Evolutionary conservation across 2,888 invertebrate species (phyloP).

Genomic region (Drosophila antonietae): DNA sequence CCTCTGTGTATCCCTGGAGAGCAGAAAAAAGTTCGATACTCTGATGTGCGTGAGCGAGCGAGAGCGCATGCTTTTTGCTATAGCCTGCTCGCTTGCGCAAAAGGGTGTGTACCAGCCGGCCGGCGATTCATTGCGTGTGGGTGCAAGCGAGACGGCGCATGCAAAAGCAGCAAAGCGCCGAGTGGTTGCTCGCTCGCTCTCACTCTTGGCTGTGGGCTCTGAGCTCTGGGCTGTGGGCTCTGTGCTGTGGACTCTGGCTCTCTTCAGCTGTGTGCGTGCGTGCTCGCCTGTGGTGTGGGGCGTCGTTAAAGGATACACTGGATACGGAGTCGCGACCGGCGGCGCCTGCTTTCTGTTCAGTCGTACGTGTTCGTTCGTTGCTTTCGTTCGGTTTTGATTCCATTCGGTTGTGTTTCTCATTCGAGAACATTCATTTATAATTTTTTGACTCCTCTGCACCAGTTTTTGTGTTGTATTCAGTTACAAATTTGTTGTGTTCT

Average conservation of each 20-base stretch:
- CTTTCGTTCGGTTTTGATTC: conserved; percentile 84
- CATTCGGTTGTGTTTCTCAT: conserved; percentile 79
- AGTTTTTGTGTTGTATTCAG: conserved; percentile 82
- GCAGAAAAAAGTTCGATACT: not conserved
- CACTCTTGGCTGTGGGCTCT: conserved; percentile 10
- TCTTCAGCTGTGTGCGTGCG: not conserved
- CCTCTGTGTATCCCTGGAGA: conserved; percentile 16
- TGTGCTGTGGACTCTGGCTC: not conserved
- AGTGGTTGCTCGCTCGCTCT: conserved; percentile 49
- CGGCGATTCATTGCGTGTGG: conserved; percentile 15
- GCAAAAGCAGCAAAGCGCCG: not conserved
- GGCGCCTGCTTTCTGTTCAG: conserved; percentile 62
- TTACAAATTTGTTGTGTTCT: conserved; percentile 82
- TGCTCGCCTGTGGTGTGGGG: conserved; percentile 7
- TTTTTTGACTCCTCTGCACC: conserved; percentile 84
- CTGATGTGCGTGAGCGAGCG: conserved; percentile 1
- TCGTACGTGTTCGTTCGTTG: conserved; percentile 84
- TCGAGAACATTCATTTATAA: conserved; percentile 84
- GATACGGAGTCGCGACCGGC: conserved; percentile 41
- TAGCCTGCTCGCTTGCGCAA: conserved; percentile 47
- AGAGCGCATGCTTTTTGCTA: conserved; percentile 7
- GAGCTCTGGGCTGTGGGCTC: not conserved
- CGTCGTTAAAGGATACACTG: conserved; percentile 52
- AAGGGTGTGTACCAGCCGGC: conserved; percentile 69
- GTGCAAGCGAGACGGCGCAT: conserved; percentile 38